phyloP scores from a whole-genome alignment of 2,888 invertebrate species.

The Thymelicus acteon region DNA sequence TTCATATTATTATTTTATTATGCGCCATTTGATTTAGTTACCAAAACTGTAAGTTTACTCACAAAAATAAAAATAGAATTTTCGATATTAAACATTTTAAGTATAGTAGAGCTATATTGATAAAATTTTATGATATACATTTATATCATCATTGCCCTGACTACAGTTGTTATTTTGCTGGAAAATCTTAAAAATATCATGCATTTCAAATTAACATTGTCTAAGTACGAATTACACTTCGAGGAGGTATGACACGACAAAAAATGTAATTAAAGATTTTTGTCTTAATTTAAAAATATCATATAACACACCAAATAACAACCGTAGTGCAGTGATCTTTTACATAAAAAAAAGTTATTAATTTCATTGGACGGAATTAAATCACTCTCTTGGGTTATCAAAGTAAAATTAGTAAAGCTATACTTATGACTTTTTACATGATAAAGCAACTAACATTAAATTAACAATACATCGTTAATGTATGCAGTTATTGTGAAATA shows the following conservation, averaged over 20 bases:
- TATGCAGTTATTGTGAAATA: slow-evolving; percentile 62
- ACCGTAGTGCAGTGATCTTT: slow-evolving; percentile 6
- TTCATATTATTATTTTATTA: slow-evolving; percentile 38
- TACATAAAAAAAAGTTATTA: slow-evolving; percentile 33
- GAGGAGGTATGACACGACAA: too few relatives aligned
- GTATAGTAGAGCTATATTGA: neutral
- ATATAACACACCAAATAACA: neutral
- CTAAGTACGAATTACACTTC: too few relatives aligned
- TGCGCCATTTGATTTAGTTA: slow-evolving; percentile 21
- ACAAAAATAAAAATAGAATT: slow-evolving; percentile 3
- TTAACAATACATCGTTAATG: slow-evolving; percentile 61
- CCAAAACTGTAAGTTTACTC: slow-evolving; percentile 59
- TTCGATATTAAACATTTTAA: slow-evolving; percentile 7
- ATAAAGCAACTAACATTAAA: slow-evolving; percentile 63
- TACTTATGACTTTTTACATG: slow-evolving; percentile 76
- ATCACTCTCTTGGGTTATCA: slow-evolving; percentile 46
- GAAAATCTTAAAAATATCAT: neutral
- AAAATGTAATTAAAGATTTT: too few relatives aligned
- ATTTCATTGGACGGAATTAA: slow-evolving; percentile 46
- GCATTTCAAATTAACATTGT: too few relatives aligned
- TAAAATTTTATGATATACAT: neutral
- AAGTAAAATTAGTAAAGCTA: slow-evolving; percentile 80
- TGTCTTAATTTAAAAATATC: too few relatives aligned
- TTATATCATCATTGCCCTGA: neutral
- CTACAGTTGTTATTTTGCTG: slow-evolving; percentile 14